Evolutionary conservation across 2,888 invertebrate species (phyloP).

Genomic region (Eudasyphora cyanicolor): DNA sequence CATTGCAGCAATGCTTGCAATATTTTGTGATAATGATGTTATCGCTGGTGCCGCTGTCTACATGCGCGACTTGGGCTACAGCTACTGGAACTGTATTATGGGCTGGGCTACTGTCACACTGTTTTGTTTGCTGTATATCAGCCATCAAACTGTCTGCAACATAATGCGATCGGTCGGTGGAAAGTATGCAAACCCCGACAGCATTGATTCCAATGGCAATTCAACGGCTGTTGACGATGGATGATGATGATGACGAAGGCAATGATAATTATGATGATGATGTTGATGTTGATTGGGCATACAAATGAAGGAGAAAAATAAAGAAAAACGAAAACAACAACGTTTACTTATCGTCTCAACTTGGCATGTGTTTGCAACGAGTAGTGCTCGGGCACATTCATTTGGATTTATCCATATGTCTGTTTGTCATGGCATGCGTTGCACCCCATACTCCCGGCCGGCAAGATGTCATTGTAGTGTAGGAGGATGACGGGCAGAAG

Average conservation of each 20-base stretch:
- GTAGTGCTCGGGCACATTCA: constrained; percentile 37
- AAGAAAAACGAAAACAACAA: neutral
- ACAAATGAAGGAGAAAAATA: constrained; percentile 1
- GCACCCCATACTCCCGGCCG: neutral
- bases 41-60: constrained; percentile 31
- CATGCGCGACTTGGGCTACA: neutral
- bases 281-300: constrained; percentile 6
- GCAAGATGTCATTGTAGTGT: neutral
- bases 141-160: no score
- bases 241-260: constrained; percentile 6
- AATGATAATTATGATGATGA: neutral
- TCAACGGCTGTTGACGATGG: neutral
- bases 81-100: constrained; percentile 11
- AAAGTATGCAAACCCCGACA: neutral
- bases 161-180: neutral
- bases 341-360: constrained; percentile 10
- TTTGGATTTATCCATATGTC: constrained; percentile 52
- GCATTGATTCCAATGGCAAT: constrained; percentile 2
- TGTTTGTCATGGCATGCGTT: constrained; percentile 62
- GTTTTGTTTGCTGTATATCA: neutral
- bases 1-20: constrained; percentile 11
- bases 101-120: neutral
- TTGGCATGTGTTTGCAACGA: neutral
- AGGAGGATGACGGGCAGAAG: no score
- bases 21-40: constrained; percentile 58